Conservation (phyloP, 2,888 invertebrate species). For the Heliconius ismenius region DNA sequence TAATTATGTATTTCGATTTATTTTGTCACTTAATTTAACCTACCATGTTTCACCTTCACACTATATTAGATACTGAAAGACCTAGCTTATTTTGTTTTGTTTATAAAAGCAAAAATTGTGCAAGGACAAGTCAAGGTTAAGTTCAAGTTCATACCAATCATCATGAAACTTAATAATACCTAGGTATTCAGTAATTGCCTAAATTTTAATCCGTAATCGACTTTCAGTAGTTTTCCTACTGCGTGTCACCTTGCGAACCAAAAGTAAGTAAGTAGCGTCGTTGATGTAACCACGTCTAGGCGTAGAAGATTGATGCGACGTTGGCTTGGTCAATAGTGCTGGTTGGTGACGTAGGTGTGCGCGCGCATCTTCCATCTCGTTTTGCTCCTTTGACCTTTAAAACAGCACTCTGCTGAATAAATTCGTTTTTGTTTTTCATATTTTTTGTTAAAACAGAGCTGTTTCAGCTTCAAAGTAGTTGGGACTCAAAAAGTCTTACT, state of each 20-base stretch:
- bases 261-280: background rate
- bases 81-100: background rate
- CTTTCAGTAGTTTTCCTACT: conserved; percentile 21
- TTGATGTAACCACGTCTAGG: conserved; percentile 21
- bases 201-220: background rate
- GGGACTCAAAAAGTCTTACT: background rate
- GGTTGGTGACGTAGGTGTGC: conserved; percentile 64
- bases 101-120: background rate
- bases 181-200: background rate
- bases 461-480: conserved; percentile 8
- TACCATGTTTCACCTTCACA: background rate
- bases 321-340: conserved; percentile 65
- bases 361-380: conserved; percentile 60
- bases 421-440: conserved; percentile 6
- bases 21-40: background rate
- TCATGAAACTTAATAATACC: background rate
- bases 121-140: background rate
- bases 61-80: background rate
- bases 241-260: conserved; percentile 1
- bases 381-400: conserved; percentile 34
- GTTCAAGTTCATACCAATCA: background rate
- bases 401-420: conserved; percentile 11
- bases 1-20: background rate
- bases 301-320: conserved; percentile 40
- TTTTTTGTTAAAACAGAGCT: background rate